Evolutionary conservation across 1,140 invertebrate genomes (phyloP).

Genomic region (Battus philenor): DNA sequence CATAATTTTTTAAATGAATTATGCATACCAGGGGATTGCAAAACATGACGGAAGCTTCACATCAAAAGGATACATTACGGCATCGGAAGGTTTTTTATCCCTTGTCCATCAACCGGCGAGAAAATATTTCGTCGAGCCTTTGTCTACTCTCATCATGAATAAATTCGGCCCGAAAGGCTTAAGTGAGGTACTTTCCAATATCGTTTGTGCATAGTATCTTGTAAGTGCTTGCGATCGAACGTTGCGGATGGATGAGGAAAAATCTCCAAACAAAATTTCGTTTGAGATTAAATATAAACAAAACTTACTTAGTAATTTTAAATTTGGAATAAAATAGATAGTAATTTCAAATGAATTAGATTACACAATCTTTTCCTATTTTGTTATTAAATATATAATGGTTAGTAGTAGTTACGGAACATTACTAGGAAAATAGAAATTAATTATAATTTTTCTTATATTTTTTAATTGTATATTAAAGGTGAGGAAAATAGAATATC

Average conservation of each 20-base stretch:
- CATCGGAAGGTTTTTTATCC: neutral
- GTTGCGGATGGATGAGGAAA: neutral
- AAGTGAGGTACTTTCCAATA: neutral
- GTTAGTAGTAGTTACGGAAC: no score
- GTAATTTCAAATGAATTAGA: no score
- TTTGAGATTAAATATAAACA: no score
- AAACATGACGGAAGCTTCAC: conserved; percentile 1
- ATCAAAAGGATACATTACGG: conserved; percentile 10
- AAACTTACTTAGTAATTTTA: no score
- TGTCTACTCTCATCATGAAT: conserved; percentile 4
- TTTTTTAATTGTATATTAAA: no score
- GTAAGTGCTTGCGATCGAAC: neutral
- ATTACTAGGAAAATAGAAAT: no score
- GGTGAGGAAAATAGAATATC: no score
- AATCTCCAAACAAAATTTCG: neutral
- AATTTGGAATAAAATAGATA: no score
- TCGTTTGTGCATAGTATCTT: neutral
- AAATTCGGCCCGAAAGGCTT: neutral
- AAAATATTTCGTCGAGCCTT: neutral
- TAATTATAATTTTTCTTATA: no score
- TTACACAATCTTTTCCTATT: no score
- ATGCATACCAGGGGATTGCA: conserved; percentile 3
- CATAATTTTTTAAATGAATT: conserved; percentile 11
- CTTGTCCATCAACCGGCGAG: neutral
- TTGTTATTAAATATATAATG: no score